phyloP scores from a whole-genome alignment of 1,140 invertebrate species.

The Cyphomyrmex costatus region DNA sequence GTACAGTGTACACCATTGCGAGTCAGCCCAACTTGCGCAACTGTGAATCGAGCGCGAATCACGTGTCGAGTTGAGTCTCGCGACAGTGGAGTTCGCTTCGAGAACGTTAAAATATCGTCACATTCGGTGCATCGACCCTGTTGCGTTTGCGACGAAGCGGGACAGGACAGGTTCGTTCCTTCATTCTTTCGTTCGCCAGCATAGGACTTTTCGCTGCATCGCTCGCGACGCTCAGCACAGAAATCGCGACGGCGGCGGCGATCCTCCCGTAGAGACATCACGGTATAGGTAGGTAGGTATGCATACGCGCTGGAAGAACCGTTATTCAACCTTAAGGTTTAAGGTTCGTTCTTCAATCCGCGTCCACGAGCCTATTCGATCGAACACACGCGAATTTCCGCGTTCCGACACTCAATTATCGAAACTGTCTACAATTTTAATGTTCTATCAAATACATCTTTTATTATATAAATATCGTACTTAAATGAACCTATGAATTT shows the following conservation, averaged over 20 bases:
- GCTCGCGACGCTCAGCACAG: slow-evolving; percentile 62
- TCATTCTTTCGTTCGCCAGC: not conserved
- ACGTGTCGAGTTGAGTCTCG: slow-evolving; percentile 32
- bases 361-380: slow-evolving; percentile 45
- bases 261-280: slow-evolving; percentile 66
- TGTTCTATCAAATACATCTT: not conserved
- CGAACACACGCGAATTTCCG: slow-evolving; percentile 32
- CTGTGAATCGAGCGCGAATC: slow-evolving; percentile 36
- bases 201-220: slow-evolving; percentile 66
- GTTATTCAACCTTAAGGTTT: slow-evolving; percentile 84
- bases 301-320: slow-evolving; percentile 75
- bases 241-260: slow-evolving; percentile 75
- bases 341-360: slow-evolving; percentile 71
- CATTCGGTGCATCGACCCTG: slow-evolving; percentile 59
- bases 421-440: not conserved
- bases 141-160: slow-evolving; percentile 16
- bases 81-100: slow-evolving; percentile 19
- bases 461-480: not conserved
- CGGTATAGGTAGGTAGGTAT: slow-evolving; percentile 65
- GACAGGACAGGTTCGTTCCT: slow-evolving; percentile 53
- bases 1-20: slow-evolving; percentile 26
- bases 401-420: slow-evolving; percentile 33
- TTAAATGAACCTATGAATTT: not conserved
- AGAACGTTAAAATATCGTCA: slow-evolving; percentile 61
- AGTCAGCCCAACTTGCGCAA: slow-evolving; percentile 30